Conservation (phyloP, 2,113 vertebrate species). For the Xiphorhynchus elegans region DNA sequence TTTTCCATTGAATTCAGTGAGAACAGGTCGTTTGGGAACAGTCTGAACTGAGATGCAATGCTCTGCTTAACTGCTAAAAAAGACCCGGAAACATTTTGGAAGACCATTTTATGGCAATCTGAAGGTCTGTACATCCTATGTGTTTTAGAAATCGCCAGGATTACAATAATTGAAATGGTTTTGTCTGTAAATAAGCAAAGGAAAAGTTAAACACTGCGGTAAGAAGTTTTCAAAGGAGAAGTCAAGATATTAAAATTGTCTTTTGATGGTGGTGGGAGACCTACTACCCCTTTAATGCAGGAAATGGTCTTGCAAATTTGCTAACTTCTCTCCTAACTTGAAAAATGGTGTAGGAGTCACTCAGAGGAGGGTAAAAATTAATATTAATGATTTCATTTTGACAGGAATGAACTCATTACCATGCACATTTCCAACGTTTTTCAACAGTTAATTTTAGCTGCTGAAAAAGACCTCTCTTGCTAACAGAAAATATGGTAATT, state of each 20-base stretch:
- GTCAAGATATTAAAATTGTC: not conserved
- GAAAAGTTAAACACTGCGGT: not conserved
- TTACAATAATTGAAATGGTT: not conserved
- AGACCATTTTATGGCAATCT: not conserved
- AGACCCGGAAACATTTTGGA: not conserved
- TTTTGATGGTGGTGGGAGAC: not conserved
- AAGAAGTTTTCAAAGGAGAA: not conserved
- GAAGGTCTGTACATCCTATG: not conserved
- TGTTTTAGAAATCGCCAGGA: not conserved
- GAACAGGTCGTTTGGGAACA: constrained; percentile 23
- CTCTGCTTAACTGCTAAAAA: not conserved
- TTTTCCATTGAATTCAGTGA: constrained; percentile 29
- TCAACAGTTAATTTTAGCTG: constrained; percentile 72
- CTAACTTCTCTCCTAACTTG: constrained; percentile 41
- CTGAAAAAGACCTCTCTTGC: constrained; percentile 65
- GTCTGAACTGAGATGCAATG: constrained; percentile 3
- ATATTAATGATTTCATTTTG: constrained; percentile 70
- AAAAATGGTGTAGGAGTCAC: constrained; percentile 56
- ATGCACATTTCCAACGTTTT: constrained; percentile 69
- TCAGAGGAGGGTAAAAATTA: constrained; percentile 61
- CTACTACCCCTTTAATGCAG: not conserved
- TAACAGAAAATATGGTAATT: constrained; percentile 69
- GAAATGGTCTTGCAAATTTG: constrained; percentile 17
- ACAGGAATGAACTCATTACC: constrained; percentile 64
- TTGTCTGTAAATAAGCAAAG: not conserved